A percentile compares a stretch with the other conserved stretches of the same genome.
Conservation (phyloP, 1,140 invertebrate species). For the Hestina assimilis region DNA sequence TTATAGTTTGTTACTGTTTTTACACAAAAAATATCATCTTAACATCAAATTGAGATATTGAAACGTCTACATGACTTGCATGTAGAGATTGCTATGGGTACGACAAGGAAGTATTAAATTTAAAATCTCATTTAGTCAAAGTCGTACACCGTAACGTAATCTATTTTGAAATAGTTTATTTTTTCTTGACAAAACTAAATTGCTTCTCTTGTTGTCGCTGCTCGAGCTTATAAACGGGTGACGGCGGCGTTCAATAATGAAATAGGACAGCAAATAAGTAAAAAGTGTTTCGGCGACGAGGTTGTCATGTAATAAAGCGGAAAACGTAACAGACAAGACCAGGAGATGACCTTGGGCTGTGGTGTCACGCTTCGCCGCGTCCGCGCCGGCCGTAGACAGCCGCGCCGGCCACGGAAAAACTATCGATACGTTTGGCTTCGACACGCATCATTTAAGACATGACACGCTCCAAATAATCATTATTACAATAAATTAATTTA, state of each 20-base stretch:
- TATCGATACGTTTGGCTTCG: conserved; percentile 44
- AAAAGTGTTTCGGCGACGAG: conserved; percentile 53
- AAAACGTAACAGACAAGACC: conserved; percentile 46
- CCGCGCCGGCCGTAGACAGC: conserved; percentile 42
- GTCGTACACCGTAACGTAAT: conserved; percentile 14
- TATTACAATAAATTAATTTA: conserved; percentile 8
- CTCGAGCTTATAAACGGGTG: conserved; percentile 31
- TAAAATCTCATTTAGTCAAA: conserved; percentile 23
- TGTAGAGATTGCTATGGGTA: too few relatives aligned
- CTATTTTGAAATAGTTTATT: conserved; percentile 13
- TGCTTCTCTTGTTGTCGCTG: conserved; percentile 40
- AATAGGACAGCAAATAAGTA: conserved; percentile 42
- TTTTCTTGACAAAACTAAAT: conserved; percentile 17
- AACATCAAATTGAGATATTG: neutral
- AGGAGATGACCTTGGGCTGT: conserved; percentile 51
- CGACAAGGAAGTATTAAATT: conserved; percentile 12
- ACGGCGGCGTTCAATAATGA: conserved; percentile 35
- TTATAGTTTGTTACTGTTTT: too few relatives aligned
- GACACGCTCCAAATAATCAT: conserved; percentile 26
- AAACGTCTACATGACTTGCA: neutral
- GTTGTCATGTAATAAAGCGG: conserved; percentile 48
- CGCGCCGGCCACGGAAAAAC: conserved; percentile 47
- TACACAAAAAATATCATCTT: neutral
- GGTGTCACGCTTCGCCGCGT: conserved; percentile 48
- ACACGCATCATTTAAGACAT: conserved; percentile 44